Percentiles rank a stretch among this genome's conserved stretches.
Conservation (phyloP, 1,140 invertebrate genomes). For the Polypedilum vanderplanki region DNA sequence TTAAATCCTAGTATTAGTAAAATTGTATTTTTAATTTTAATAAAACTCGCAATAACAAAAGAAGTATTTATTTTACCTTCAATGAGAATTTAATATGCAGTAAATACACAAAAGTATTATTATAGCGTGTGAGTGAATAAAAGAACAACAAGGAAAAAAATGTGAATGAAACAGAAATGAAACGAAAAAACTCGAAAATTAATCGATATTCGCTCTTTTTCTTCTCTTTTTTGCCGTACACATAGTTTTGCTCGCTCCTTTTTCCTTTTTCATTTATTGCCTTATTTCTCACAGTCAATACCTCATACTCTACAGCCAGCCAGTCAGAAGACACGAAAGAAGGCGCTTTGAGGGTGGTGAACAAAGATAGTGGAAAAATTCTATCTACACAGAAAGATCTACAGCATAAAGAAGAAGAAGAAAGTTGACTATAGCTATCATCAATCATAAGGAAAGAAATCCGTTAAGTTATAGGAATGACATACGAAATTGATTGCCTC, state of each 20-base stretch:
- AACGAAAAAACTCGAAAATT: conserved; percentile 20
- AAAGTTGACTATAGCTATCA: conserved; percentile 23
- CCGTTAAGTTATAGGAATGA: conserved; percentile 21
- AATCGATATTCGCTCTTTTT: neutral
- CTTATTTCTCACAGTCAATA: no score
- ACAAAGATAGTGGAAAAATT: no score
- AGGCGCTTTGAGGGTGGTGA: no score
- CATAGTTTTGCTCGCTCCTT: neutral
- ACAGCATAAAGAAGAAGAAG: neutral
- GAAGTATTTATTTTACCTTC: no score
- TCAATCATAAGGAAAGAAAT: conserved; percentile 26
- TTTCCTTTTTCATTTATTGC: neutral
- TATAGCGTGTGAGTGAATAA: neutral
- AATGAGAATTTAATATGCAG: no score
- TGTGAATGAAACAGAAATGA: conserved; percentile 7
- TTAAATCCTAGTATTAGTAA: no score
- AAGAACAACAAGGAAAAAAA: neutral
- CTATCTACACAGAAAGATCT: neutral
- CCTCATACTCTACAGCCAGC: no score
- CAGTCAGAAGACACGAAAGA: no score
- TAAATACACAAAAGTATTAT: neutral
- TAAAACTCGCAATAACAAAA: no score
- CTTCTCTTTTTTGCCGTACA: neutral
- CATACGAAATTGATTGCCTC: conserved; percentile 22
- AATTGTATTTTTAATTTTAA: no score